Evolutionary conservation across 2,797 vertebrate species (phyloP).

Genomic region (Furcifer pardalis): DNA sequence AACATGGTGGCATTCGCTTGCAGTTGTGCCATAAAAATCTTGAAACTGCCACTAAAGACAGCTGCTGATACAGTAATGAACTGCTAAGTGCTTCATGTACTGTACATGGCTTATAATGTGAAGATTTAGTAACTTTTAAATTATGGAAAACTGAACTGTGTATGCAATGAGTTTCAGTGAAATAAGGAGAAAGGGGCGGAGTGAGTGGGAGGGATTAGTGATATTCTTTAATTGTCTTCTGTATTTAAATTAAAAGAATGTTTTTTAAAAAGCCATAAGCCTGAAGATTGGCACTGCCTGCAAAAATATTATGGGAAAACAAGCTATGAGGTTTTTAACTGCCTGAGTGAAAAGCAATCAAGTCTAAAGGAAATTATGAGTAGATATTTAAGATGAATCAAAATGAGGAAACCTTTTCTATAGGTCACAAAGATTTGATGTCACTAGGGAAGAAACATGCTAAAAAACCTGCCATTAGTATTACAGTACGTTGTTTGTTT

Average conservation of each 20-base stretch:
- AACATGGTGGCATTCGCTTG: conserved; percentile 42
- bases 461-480: conserved; percentile 83
- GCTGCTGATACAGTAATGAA: conserved; percentile 48
- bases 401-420: conserved; percentile 74
- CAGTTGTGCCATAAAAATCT: conserved; percentile 50
- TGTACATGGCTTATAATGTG: conserved; percentile 53
- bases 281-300: conserved; percentile 77
- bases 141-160: conserved; percentile 46
- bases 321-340: conserved; percentile 78
- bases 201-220: conserved; percentile 45
- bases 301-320: conserved; percentile 67
- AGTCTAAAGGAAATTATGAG: conserved; percentile 73
- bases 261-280: conserved; percentile 83
- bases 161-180: conserved; percentile 61
- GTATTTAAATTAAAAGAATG: conserved; percentile 68
- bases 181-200: conserved; percentile 50
- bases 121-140: conserved; percentile 43
- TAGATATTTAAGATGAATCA: conserved; percentile 67
- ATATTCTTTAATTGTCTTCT: conserved; percentile 71
- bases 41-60: conserved; percentile 57
- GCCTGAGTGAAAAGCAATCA: conserved; percentile 78
- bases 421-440: conserved; percentile 75
- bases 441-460: conserved; percentile 64
- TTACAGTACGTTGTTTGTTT: conserved; percentile 72
- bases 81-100: conserved; percentile 36